phyloP scores from a whole-genome alignment of 2,888 invertebrate species.

The Agrotis segetum region DNA sequence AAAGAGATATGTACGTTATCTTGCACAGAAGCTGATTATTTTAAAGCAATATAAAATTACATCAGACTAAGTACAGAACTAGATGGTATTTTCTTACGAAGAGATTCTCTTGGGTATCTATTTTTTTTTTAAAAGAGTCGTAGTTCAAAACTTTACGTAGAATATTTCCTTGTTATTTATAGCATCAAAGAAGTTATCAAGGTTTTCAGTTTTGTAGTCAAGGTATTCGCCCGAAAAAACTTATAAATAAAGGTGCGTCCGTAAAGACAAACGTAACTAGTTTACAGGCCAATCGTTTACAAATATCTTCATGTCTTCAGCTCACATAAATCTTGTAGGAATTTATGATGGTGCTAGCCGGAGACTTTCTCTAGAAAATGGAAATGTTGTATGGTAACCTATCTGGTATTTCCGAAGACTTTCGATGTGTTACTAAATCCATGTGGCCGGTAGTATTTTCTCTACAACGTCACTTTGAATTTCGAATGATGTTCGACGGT shows the following conservation, averaged over 20 bases:
- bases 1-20: too few relatives aligned
- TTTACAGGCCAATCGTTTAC: slow-evolving; percentile 35
- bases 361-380: slow-evolving; percentile 53
- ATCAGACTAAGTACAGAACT: too few relatives aligned
- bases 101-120: too few relatives aligned
- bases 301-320: slow-evolving; percentile 47
- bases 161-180: too few relatives aligned
- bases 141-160: too few relatives aligned
- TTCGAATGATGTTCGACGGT: neutral
- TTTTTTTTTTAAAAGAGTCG: too few relatives aligned
- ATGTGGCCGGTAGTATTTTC: slow-evolving; percentile 6
- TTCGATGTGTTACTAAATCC: neutral
- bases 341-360: slow-evolving; percentile 37
- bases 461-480: neutral
- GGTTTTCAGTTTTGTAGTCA: neutral
- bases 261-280: slow-evolving; percentile 22
- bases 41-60: too few relatives aligned
- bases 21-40: too few relatives aligned
- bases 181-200: neutral
- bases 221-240: slow-evolving; percentile 3
- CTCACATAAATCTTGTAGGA: slow-evolving; percentile 33
- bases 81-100: too few relatives aligned
- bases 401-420: slow-evolving; percentile 29
- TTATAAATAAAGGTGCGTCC: neutral
- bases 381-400: slow-evolving; percentile 15